These are phyloP conservation scores for Latrodectus geometricus DNA, from an alignment of 1,140 invertebrate species.

Conservation along the genomic window DNA sequence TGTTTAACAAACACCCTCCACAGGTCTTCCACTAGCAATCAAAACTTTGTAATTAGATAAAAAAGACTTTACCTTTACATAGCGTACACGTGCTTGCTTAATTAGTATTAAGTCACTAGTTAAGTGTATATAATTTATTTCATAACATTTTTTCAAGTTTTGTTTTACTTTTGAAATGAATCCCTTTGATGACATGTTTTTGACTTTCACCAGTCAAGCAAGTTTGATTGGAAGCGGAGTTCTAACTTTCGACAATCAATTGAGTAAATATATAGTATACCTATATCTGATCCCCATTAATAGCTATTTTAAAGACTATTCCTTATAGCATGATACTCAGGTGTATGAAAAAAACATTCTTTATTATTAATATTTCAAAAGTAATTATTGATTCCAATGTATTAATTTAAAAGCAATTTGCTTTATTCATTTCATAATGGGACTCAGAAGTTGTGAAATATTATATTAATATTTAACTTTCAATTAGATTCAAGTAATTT, in stretches of 20 bases:
- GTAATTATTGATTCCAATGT: not conserved
- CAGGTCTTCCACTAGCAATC: too few relatives aligned
- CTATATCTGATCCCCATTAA: not conserved
- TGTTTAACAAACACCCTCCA: too few relatives aligned
- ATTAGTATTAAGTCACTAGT: too few relatives aligned
- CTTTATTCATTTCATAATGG: too few relatives aligned
- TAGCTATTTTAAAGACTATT: not conserved
- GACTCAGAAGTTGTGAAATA: too few relatives aligned
- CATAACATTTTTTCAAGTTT: not conserved
- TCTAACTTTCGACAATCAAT: conserved; percentile 94
- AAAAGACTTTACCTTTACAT: too few relatives aligned
- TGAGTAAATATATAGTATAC: conserved; percentile 63
- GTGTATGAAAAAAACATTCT: not conserved
- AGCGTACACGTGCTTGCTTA: not conserved
- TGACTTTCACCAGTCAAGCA: conserved; percentile 66
- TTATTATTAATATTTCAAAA: not conserved
- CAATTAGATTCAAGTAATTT: too few relatives aligned
- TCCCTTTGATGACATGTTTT: conserved; percentile 17
- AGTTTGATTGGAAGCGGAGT: conserved; percentile 94
- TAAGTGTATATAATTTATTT: not conserved
- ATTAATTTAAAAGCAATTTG: too few relatives aligned
- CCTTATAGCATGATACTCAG: not conserved
- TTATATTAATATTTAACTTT: too few relatives aligned
- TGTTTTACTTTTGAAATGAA: not conserved
- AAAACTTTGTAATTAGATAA: too few relatives aligned